Evolutionary conservation across 2,888 invertebrate genomes (phyloP).

Genomic region (Drosophila mimica): DNA sequence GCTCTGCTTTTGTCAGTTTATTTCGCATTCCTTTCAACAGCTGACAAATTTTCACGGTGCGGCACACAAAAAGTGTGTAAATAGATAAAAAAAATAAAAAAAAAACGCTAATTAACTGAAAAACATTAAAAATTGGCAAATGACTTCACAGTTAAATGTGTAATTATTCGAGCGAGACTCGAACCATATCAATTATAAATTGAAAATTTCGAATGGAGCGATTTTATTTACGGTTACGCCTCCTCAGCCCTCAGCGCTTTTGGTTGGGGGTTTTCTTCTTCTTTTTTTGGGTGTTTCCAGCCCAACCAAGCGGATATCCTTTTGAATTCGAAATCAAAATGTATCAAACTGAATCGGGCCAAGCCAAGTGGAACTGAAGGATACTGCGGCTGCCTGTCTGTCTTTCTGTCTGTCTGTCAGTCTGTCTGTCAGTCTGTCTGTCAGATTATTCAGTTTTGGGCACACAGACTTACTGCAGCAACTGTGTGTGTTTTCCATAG

Average conservation of each 20-base stretch:
- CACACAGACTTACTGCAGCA: conserved; percentile 11
- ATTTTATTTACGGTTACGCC: conserved; percentile 13
- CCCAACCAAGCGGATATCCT: conserved; percentile 70
- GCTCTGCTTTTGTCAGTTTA: conserved; percentile 61
- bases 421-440: conserved; percentile 10
- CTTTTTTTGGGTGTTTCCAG: conserved; percentile 13
- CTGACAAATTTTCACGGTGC: conserved; percentile 50
- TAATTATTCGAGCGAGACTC: conserved; percentile 51
- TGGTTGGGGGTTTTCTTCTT: not conserved
- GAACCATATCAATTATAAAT: conserved; percentile 60
- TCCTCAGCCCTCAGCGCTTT: not conserved
- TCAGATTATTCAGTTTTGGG: conserved; percentile 27
- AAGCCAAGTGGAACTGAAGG: conserved; percentile 73
- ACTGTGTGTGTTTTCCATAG: conserved; percentile 1
- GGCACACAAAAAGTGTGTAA: not conserved
- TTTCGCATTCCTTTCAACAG: conserved; percentile 53
- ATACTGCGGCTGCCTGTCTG: conserved; percentile 50
- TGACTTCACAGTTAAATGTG: conserved; percentile 35
- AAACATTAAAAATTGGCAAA: conserved; percentile 22
- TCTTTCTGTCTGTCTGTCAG: not conserved
- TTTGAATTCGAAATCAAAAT: conserved; percentile 63
- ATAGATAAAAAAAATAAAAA: not conserved
- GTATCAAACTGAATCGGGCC: conserved; percentile 62
- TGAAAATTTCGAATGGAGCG: conserved; percentile 11
- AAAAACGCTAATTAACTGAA: conserved; percentile 39